Conservation (phyloP, 2,888 invertebrate species). For the Meteorus cinctellus region DNA sequence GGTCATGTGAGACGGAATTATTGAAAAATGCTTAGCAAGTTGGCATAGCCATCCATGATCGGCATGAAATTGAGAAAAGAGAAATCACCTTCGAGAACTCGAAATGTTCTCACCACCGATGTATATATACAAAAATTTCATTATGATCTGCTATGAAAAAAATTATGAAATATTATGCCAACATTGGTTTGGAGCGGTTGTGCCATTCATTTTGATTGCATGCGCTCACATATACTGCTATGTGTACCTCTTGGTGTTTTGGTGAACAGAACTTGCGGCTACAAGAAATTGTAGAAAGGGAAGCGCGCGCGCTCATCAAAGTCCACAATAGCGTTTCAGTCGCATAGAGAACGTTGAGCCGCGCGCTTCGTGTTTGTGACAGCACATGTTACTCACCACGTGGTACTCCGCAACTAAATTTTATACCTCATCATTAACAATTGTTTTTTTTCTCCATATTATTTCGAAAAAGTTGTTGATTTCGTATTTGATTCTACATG, state of each 20-base stretch:
- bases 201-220: not conserved
- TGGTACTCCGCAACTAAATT: constrained; percentile 36
- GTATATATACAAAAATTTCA: no score
- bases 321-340: constrained; percentile 57
- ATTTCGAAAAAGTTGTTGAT: not conserved
- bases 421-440: not conserved
- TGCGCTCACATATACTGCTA: not conserved
- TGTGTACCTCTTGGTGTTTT: not conserved
- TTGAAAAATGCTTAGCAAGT: no score
- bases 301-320: constrained; percentile 35
- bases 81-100: no score
- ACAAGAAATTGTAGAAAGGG: constrained; percentile 35
- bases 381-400: constrained; percentile 50
- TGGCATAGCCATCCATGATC: no score
- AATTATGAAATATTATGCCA: not conserved
- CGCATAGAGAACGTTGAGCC: constrained; percentile 63
- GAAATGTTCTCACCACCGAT: no score
- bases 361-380: constrained; percentile 60
- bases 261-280: not conserved
- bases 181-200: not conserved
- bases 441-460: not conserved
- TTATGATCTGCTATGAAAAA: not conserved
- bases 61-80: no score
- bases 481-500: not conserved
- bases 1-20: no score